These are phyloP conservation scores for Rafetus swinhoei DNA, from an alignment of 2,113 vertebrate genomes.

Conservation along the genomic window DNA sequence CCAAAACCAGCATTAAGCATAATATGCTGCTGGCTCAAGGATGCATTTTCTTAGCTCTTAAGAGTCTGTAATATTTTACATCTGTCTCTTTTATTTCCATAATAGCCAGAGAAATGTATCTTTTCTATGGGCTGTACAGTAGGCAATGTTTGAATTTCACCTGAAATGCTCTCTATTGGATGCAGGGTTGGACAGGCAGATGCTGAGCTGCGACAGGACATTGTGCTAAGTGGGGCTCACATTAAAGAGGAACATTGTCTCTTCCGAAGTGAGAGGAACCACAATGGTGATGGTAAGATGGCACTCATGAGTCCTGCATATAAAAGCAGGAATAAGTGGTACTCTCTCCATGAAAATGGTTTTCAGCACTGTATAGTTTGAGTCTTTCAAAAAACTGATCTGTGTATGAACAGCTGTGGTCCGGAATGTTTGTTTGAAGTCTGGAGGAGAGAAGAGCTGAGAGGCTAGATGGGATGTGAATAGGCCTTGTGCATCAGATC, in stretches of 20 bases:
- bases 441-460: background rate
- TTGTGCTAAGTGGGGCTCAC: slow-evolving; percentile 95
- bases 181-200: slow-evolving; percentile 96
- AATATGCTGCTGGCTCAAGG: background rate
- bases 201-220: slow-evolving; percentile 94
- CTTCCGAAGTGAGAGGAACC: slow-evolving; percentile 93
- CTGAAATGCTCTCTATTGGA: slow-evolving; percentile 27
- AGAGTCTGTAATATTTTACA: accelerated
- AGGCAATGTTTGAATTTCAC: background rate
- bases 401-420: background rate
- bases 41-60: background rate
- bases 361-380: background rate
- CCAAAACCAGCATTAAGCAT: accelerated
- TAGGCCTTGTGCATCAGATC: background rate
- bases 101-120: accelerated
- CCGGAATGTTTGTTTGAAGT: background rate
- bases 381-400: background rate
- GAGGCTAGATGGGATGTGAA: background rate
- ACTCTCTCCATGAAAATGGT: slow-evolving; percentile 30
- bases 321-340: background rate
- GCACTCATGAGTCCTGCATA: background rate
- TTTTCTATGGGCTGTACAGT: background rate
- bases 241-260: slow-evolving; percentile 97
- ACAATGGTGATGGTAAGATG: slow-evolving; percentile 87
- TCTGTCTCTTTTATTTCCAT: no score